phyloP scores from a whole-genome alignment of 2,113 vertebrate genomes.

The Gopherus evgoodei region DNA sequence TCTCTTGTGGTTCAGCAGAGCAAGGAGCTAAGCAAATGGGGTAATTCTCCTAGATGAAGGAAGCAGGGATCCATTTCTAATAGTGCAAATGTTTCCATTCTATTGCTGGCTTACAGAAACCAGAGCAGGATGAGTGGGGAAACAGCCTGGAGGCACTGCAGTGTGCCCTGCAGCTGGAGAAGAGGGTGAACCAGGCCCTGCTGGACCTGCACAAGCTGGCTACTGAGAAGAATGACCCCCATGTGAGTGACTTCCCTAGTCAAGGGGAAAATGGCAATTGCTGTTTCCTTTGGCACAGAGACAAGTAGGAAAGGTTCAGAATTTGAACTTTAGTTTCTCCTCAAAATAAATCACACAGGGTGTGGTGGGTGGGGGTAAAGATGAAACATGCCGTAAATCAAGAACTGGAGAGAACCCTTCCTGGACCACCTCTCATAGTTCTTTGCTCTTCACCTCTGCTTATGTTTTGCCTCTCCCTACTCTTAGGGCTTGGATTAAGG shows the following conservation, averaged over 20 bases:
- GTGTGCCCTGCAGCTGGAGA: too few relatives aligned
- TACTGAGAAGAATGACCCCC: constrained; percentile 39
- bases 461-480: too few relatives aligned
- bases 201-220: constrained; percentile 64
- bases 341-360: too few relatives aligned
- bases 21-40: background rate
- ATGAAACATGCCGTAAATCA: too few relatives aligned
- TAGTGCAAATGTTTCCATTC: background rate
- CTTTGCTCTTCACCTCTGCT: too few relatives aligned
- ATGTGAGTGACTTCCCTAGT: constrained; percentile 25
- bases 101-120: constrained; percentile 21
- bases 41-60: background rate
- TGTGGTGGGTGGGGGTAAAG: too few relatives aligned
- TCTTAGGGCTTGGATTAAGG: background rate
- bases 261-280: background rate
- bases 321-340: too few relatives aligned
- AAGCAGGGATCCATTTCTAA: background rate
- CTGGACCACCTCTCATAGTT: too few relatives aligned
- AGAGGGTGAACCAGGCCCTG: constrained; percentile 61
- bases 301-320: too few relatives aligned
- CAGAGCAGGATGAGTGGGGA: constrained; percentile 47
- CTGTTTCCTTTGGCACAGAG: background rate
- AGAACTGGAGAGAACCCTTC: too few relatives aligned
- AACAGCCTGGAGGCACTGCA: too few relatives aligned
- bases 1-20: too few relatives aligned